Conservation (phyloP, 2,113 vertebrate species). For the Piprites chloris region DNA sequence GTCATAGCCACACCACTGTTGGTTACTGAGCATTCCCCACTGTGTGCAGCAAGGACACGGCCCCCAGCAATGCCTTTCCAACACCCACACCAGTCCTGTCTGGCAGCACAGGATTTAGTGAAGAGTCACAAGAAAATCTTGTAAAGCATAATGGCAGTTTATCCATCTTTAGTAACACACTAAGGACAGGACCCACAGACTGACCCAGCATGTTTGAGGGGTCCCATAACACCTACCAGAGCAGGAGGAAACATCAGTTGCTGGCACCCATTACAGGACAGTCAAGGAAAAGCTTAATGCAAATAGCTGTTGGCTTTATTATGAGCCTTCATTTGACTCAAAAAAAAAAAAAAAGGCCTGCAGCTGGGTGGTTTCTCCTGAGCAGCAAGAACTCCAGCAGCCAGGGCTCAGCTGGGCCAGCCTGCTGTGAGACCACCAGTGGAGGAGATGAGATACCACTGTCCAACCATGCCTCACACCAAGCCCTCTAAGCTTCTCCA, state of each 20-base stretch:
- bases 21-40: neutral
- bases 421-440: neutral
- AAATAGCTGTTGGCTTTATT: neutral
- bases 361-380: neutral
- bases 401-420: neutral
- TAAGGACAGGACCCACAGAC: rapidly evolving
- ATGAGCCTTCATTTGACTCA: neutral
- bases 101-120: neutral
- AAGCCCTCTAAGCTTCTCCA: neutral
- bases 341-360: neutral
- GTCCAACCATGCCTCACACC: neutral
- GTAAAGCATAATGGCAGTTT: too few species aligned
- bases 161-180: neutral
- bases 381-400: neutral
- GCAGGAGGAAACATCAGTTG: neutral
- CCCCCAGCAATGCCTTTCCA: neutral
- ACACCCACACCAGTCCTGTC: rapidly evolving
- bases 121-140: neutral
- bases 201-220: neutral
- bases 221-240: neutral
- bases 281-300: neutral
- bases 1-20: neutral
- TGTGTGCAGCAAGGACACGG: neutral
- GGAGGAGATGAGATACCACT: neutral
- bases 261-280: neutral